These are phyloP conservation scores for Lucilia cuprina DNA, from an alignment of 1,140 invertebrate genomes.

Conservation along the genomic window DNA sequence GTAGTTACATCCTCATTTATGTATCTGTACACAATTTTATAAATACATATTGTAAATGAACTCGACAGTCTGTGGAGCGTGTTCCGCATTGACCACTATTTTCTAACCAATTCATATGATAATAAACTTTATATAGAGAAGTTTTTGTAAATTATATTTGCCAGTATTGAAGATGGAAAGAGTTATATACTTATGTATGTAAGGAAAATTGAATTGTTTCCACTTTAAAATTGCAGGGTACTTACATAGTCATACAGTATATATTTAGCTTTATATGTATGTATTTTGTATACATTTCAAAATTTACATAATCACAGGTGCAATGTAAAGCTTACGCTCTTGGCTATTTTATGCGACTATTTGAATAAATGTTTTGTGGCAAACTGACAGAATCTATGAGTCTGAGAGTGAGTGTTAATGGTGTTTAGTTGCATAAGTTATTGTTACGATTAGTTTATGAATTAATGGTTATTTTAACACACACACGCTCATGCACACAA, in stretches of 20 bases:
- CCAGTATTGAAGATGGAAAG: too few species aligned
- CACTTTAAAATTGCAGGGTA: not conserved
- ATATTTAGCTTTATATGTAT: not conserved
- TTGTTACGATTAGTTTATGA: slow-evolving; percentile 8
- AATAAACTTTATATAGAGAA: too few species aligned
- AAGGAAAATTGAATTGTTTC: too few species aligned
- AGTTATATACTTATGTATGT: too few species aligned
- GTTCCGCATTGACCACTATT: too few species aligned
- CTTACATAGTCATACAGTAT: not conserved
- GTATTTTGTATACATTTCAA: not conserved
- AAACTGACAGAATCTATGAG: not conserved
- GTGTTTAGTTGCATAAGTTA: slow-evolving; percentile 14
- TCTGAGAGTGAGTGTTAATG: slow-evolving; percentile 6
- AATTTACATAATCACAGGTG: slow-evolving; percentile 17
- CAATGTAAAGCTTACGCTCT: not conserved
- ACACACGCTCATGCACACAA: not conserved
- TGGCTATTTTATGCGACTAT: slow-evolving; percentile 13
- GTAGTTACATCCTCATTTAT: not conserved
- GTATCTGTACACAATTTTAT: not conserved
- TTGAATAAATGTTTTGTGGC: not conserved
- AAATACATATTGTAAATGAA: not conserved
- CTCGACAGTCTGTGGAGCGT: too few species aligned
- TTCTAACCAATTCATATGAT: too few species aligned
- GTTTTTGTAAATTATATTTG: too few species aligned
- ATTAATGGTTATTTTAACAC: not conserved